Evolutionary conservation across 1,140 invertebrate genomes (phyloP), one percentile per base, ranked within the genome.

Genomic region (Aricia agestis): DNA sequence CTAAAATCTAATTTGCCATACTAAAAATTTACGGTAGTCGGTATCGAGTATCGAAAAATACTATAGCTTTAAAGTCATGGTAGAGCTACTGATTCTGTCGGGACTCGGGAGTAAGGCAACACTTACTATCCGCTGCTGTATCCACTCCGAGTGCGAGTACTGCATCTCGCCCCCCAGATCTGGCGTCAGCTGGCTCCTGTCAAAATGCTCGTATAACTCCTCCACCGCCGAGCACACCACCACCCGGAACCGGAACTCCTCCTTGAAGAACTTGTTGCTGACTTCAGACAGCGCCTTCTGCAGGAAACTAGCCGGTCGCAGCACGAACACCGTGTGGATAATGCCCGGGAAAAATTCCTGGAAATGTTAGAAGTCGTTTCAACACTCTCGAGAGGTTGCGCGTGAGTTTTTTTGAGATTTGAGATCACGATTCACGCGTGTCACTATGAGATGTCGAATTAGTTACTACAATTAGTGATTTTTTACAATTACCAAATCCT

Each of bases 201-300:
- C 97, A 67, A 99, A 94, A 85, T 96, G 95, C 57, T 98, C 95
- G 80, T 97, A 95, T 57, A 99, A 92, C 86, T 99, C 98, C 68
- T 95, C 94, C 18, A 97, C 88, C 72, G 94, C 94, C 59, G 95
- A 95, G 80, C 97, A 95, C 19, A 97, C 94, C 71, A 95, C 94
- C 77, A 98, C 97, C 81, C 96, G 95, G 92, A 98, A 99, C 88
- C 98, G 96, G 85, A 98, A 98, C 89, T 98, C 97, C 79, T 99
- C 98, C 80, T 97, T 97, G 80, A 97, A 97, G 75, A 98, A 94
- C 85, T 98, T 98, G 86, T 97, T 98, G 84, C 97, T 97, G 66
- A 98, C 97, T 94, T 99, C 98, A 13, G 97, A 98, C 76, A 99
- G 95, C 3, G 98, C 98, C 92, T 99, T 97, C 89, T 99, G 98